Evolutionary conservation across 2,797 vertebrate genomes (phyloP), one percentile per base, ranked within the genome.

Genomic region (Lagorchestes hirsutus): DNA sequence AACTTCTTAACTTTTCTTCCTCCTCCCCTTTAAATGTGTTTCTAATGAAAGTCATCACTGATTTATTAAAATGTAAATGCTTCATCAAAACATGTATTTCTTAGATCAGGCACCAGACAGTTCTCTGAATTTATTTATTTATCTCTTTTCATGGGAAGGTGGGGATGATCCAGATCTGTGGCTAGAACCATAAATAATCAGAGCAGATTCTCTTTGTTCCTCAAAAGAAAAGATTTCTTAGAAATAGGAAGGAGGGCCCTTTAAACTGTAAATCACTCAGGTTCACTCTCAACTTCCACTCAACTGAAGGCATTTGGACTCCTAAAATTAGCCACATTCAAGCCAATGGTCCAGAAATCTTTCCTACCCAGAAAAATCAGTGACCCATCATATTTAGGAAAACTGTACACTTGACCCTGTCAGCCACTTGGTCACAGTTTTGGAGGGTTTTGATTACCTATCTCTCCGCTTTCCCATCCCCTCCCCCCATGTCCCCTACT

Each of bases 31-130:
- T 93, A 67, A 96, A 56, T 50, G 54, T 54, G 52, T 95, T 96
- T 93, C 93, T 97, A 97, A 96, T 96, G 96, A 96, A 98, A 98
- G 97, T 98, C 97, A 87, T 91, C 0, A 58, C 93, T 96, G 95
- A 96, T 97, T 98, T 98, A 98, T 98, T 98, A 96, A 98, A 98
- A 98, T 98, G 97, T 97, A 98, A 98, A 98, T 98, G 96, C 97
- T 97, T 98, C 97, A 97, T 98, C 56, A 97, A 96, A 98, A 98
- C 82, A 31, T 96, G 74, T 96, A 95, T 97, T 98, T 98, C 98
- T 97, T 87, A 98, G 97, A 97, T 97, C 97, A 98, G 97, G 97
- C 96, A 0, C 40, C 58, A 97, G 97, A 97, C 93, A 87, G 97
- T 93, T 96, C 94, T 95, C 96, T 0, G 91, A 95, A 93, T 96